Evolutionary conservation across 1,140 invertebrate species (phyloP), one percentile per base, ranked within the genome.

Genomic region (Atta colombica): DNA sequence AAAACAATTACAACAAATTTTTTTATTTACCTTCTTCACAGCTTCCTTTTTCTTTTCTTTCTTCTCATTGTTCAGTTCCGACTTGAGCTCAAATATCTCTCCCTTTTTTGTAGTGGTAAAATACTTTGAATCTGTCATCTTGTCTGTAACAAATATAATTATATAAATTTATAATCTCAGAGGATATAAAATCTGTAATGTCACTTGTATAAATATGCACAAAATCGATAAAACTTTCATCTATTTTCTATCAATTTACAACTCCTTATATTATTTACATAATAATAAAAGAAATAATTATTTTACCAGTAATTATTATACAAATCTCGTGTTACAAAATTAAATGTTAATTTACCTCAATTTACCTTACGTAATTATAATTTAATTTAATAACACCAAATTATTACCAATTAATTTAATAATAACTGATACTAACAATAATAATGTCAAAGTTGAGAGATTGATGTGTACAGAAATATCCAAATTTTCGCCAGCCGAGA

Each of bases 1-100:
- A 49, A 77, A 77, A 14, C 16, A 25, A 16, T 0, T 71, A 16
- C 1, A 60, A 25, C 3, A 10, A 14, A 45, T 58, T 49, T 28
- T 53, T 25, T 49, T 87, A 80, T 74, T 93, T 96, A 98, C 97
- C 97, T 99, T 99, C 95, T 99, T 99, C 0, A 99, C 99, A 87
- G 99, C 99, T 96, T 99, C 99, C 94, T 99, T 98, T 94, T 99
- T 99, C 96, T 99, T 99, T 93, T 99, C 99, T 94, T 99, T 99
- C 95, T 99, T 99, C 93, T 99, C 99, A 97, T 99, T 99, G 94
- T 99, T 99, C 18, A 99, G 96, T 95, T 99, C 99, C 63, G 98
- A 99, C 95, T 99, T 99, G 55, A 99, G 96, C 96, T 99, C 99
- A 95, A 99, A 99, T 93, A 99, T 99, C 96, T 99, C 99, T 92